Evolutionary conservation across 1,140 invertebrate genomes (phyloP).

Genomic region (Latrodectus geometricus): DNA sequence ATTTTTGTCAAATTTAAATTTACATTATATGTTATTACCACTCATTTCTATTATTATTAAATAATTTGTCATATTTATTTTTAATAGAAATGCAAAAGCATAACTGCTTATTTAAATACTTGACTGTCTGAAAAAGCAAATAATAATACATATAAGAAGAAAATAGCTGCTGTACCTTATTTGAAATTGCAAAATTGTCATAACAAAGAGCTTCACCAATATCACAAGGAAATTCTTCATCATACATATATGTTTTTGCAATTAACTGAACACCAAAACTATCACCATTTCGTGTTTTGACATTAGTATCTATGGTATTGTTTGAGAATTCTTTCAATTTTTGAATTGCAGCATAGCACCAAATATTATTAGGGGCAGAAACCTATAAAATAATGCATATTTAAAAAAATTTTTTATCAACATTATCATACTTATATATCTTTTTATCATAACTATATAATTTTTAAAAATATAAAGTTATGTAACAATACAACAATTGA

Average conservation of each 20-base stretch:
- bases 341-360: constrained; percentile 13
- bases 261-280: constrained; percentile 41
- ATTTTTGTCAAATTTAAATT: too few relatives aligned
- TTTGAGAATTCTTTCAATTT: constrained; percentile 31
- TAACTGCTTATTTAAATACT: too few relatives aligned
- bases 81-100: too few relatives aligned
- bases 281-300: not conserved
- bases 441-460: too few relatives aligned
- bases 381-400: constrained; percentile 12
- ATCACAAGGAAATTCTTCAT: constrained; percentile 32
- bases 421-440: too few relatives aligned
- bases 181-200: constrained; percentile 8
- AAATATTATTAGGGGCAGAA: constrained; percentile 7
- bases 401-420: not conserved
- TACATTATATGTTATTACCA: too few relatives aligned
- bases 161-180: too few relatives aligned
- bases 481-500: not conserved
- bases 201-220: constrained; percentile 27
- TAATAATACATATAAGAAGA: too few relatives aligned
- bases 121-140: too few relatives aligned
- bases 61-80: too few relatives aligned
- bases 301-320: constrained; percentile 3
- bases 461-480: too few relatives aligned
- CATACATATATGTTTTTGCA: constrained; percentile 3
- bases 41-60: too few relatives aligned